Base-by-base conservation (phyloP, 64 coral and sea anemone genomes). In the Hydrozoanthus tunicans region DNA sequence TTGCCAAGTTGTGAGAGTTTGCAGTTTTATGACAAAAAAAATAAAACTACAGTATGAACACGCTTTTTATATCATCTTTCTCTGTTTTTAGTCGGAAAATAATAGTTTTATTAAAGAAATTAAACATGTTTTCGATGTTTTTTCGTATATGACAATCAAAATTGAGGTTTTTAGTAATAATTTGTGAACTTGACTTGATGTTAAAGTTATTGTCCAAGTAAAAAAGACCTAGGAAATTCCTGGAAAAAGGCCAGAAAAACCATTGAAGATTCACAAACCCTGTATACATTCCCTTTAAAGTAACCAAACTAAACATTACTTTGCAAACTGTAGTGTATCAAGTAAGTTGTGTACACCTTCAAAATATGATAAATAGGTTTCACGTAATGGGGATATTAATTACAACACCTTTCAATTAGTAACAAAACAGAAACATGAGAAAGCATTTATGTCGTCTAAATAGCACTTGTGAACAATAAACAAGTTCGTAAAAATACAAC, bases 271-370 rank as follows among this genome's bases (percentile, higher is more conserved):
- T 5, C 73, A 76, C 24, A 76, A 76, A 76, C 73, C 43, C 73
- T 76, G 27, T 76, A 76, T 6, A 76, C 73, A 76, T 76, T 76
- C 73, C 13, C 73, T 76, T 76, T 76, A 76, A 1, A 51, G 73
- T 51, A 76, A 76, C 73, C 73, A 76, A 76, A 51, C 6, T 76
- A 76, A 76, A 76, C 73, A 76, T 76, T 76, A 76, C 73, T 76
- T 76, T 9, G 8, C 73, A 76, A 76, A 76, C 25, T 76, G 27
- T 76, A 76, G 73, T 76, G 73, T 76, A 32, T 76, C 43, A 76
- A 76, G 73, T 76, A 52, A 76, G 73, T 76, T 76, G 27, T 51
- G 73, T 9, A 53, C 20, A 43, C 24, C 71, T 74, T 43, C 32
- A 43, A 43, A 43, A 43, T 26, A 74, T 74, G 71, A 74, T 74